These are phyloP conservation scores for Zapus hudsonius DNA, from an alignment of 2,113 vertebrate species.

Conservation along the genomic window DNA sequence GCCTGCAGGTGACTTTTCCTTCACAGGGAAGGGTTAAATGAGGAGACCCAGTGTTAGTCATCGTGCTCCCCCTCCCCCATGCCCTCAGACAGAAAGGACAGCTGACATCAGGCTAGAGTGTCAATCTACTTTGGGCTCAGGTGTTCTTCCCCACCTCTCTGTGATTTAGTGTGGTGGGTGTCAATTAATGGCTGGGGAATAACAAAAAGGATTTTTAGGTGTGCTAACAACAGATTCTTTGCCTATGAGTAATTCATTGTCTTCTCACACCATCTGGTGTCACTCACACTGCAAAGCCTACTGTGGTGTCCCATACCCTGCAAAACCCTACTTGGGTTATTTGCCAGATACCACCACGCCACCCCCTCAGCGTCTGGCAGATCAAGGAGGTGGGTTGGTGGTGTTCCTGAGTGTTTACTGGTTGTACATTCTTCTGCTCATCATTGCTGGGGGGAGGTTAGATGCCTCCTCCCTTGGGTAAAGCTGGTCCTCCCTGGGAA, in stretches of 20 bases:
- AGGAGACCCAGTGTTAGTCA: not conserved
- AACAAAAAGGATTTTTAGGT: slow-evolving; percentile 24
- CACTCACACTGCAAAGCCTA: not conserved
- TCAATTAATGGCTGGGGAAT: not conserved
- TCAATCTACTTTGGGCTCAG: not conserved
- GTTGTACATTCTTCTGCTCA: not conserved
- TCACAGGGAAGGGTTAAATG: not conserved
- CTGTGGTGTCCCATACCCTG: not conserved
- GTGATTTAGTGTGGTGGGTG: slow-evolving; percentile 3
- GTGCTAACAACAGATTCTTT: slow-evolving; percentile 15
- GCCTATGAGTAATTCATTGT: slow-evolving; percentile 53
- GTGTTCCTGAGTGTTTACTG: not conserved
- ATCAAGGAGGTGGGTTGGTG: not conserved
- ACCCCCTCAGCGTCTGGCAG: not conserved
- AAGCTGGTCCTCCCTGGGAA: not conserved
- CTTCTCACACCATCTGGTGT: slow-evolving; percentile 60
- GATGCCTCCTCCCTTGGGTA: not conserved
- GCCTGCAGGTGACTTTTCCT: not conserved
- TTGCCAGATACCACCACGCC: not conserved
- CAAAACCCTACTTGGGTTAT: not conserved
- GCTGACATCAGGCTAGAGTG: not conserved
- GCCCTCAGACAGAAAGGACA: not conserved
- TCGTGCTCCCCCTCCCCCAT: too few relatives aligned
- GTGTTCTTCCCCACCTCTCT: not conserved
- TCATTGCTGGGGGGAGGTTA: not conserved